Percentiles rank a stretch among this genome's conserved stretches.
Conservation (phyloP, 2,888 invertebrate genomes). For the Clanis bilineata region DNA sequence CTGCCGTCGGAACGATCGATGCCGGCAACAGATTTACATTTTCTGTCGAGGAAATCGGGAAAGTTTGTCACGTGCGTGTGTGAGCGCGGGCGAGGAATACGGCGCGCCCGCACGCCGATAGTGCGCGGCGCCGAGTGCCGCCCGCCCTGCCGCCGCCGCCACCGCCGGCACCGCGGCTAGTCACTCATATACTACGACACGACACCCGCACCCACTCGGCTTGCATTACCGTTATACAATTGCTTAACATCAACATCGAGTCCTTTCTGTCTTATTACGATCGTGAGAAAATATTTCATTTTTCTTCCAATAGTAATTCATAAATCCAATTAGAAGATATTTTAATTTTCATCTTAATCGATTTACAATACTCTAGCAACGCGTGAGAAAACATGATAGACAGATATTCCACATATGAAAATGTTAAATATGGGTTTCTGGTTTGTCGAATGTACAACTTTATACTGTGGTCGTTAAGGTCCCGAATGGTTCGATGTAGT, state of each 20-base stretch:
- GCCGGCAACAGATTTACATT: slow-evolving; percentile 80
- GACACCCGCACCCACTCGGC: slow-evolving; percentile 36
- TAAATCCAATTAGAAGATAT: neutral
- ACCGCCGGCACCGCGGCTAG: slow-evolving; percentile 37
- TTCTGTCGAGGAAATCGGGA: slow-evolving; percentile 77
- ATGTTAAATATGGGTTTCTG: slow-evolving; percentile 35
- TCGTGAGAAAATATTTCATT: neutral
- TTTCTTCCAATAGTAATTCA: neutral
- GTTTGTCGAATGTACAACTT: slow-evolving; percentile 57
- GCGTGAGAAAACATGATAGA: slow-evolving; percentile 48
- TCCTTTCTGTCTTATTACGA: slow-evolving; percentile 17
- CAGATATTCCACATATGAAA: slow-evolving; percentile 35
- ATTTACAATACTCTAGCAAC: slow-evolving; percentile 38
- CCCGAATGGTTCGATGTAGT: slow-evolving; percentile 68
- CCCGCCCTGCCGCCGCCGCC: slow-evolving; percentile 64
- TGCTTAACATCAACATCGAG: slow-evolving; percentile 49
- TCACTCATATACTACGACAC: slow-evolving; percentile 26
- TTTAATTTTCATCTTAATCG: slow-evolving; percentile 24
- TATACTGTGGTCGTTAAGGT: slow-evolving; percentile 68
- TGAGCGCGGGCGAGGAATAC: slow-evolving; percentile 63
- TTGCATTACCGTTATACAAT: slow-evolving; percentile 51
- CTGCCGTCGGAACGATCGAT: slow-evolving; percentile 74
- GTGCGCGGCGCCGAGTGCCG: slow-evolving; percentile 79
- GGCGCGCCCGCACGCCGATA: slow-evolving; percentile 79
- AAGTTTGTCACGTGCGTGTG: slow-evolving; percentile 76